phyloP scores from a whole-genome alignment of 2,888 invertebrate species.

The Synanthedon myopaeformis region DNA sequence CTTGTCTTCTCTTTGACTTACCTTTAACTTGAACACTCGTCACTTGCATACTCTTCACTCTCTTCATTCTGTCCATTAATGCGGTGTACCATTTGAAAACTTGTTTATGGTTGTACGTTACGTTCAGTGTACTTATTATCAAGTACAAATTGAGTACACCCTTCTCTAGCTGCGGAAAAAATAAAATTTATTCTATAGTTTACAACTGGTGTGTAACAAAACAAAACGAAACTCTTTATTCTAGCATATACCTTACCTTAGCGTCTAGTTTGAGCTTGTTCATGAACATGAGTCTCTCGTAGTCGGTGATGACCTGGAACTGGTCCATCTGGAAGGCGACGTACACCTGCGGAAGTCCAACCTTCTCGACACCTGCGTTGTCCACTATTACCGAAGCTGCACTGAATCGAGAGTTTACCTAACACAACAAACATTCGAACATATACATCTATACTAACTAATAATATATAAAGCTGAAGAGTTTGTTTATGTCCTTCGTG shows the following conservation, averaged over 20 bases:
- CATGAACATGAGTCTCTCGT: constrained; percentile 60
- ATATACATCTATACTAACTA: too few relatives aligned
- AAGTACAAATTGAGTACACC: constrained; percentile 75
- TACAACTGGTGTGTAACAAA: too few relatives aligned
- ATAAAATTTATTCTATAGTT: neutral
- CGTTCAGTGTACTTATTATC: constrained; percentile 76
- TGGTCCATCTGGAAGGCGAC: constrained; percentile 75
- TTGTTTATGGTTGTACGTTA: constrained; percentile 69
- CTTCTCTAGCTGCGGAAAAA: constrained; percentile 63
- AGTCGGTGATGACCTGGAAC: constrained; percentile 71
- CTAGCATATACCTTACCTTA: too few relatives aligned
- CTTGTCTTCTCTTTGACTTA: constrained; percentile 15
- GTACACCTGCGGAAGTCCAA: constrained; percentile 67
- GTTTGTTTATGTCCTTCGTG: too few relatives aligned
- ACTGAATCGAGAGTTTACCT: constrained; percentile 73
- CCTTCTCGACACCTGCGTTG: constrained; percentile 18
- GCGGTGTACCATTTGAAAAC: constrained; percentile 44
- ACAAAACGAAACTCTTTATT: too few relatives aligned
- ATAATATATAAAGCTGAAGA: too few relatives aligned
- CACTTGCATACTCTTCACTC: constrained; percentile 25
- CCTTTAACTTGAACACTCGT: constrained; percentile 16
- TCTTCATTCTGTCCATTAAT: constrained; percentile 25
- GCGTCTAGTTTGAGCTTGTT: constrained; percentile 72
- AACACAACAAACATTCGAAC: constrained; percentile 1
- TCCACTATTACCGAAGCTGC: constrained; percentile 42